Conservation (phyloP, 2,113 vertebrate genomes). For the Danionella cerebrum region DNA sequence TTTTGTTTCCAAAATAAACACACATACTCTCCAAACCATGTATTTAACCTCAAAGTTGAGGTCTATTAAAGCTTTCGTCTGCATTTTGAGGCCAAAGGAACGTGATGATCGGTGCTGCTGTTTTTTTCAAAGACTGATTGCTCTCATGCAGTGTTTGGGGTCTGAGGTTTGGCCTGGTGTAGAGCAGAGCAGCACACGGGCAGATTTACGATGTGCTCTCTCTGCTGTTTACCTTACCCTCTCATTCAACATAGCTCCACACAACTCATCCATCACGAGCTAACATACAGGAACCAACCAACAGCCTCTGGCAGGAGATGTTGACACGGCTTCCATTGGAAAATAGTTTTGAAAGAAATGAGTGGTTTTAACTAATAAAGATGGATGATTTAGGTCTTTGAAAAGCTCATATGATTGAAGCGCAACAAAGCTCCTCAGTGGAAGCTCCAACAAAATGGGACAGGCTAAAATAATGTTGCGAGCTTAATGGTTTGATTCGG, state of each 20-base stretch:
- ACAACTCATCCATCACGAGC: slow-evolving; percentile 16
- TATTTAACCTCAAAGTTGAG: neutral
- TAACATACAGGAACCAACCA: slow-evolving; percentile 13
- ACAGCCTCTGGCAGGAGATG: slow-evolving; percentile 1
- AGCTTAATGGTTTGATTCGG: no score
- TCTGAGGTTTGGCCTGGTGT: slow-evolving; percentile 10
- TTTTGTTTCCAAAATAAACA: neutral
- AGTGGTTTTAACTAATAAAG: neutral
- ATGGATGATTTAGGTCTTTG: neutral
- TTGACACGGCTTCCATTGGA: neutral
- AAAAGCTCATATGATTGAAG: neutral
- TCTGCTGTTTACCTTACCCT: slow-evolving; percentile 30
- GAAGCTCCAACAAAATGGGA: neutral
- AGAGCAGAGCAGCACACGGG: neutral
- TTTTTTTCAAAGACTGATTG: slow-evolving; percentile 1
- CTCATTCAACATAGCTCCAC: neutral
- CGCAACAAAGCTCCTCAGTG: no score
- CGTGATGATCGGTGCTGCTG: neutral
- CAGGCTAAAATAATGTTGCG: neutral
- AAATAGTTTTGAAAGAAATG: neutral
- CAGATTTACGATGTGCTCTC: slow-evolving; percentile 28
- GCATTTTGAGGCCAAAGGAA: neutral
- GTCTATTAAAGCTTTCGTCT: neutral
- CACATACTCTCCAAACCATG: neutral
- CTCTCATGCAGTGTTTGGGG: neutral